Evolutionary conservation across 2,888 invertebrate species (phyloP).

Genomic region (Xestia ashworthii): DNA sequence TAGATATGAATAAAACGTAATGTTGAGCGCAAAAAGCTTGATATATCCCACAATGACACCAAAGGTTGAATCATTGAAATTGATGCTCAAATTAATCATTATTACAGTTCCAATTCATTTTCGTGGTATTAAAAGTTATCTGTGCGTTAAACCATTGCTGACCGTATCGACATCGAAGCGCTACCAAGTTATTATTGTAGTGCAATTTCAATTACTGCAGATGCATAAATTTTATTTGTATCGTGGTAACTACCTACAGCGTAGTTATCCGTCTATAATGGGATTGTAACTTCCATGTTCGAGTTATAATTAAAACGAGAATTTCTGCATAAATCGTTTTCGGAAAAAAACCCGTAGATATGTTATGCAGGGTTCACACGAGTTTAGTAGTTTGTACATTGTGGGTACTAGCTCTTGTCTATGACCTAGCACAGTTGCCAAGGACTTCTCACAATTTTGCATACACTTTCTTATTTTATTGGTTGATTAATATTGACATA

Average conservation of each 20-base stretch:
- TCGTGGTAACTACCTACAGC: constrained; percentile 51
- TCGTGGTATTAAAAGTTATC: constrained; percentile 49
- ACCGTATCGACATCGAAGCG: constrained; percentile 54
- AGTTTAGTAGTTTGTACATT: neutral
- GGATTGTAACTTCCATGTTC: constrained; percentile 41
- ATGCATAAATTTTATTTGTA: constrained; percentile 68
- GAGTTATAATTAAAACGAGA: constrained; percentile 58
- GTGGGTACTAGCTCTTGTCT: neutral
- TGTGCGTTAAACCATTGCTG: constrained; percentile 48
- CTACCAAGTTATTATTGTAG: constrained; percentile 61
- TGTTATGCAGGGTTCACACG: neutral
- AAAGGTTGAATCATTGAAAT: constrained; percentile 39
- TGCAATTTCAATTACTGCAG: constrained; percentile 68
- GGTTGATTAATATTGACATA: neutral
- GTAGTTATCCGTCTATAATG: constrained; percentile 59
- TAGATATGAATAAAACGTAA: constrained; percentile 27
- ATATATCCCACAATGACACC: constrained; percentile 29
- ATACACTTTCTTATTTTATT: neutral
- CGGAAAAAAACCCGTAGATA: neutral
- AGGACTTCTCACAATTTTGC: no score
- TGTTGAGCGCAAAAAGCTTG: constrained; percentile 9
- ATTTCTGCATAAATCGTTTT: neutral
- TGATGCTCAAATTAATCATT: constrained; percentile 46
- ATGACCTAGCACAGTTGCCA: neutral
- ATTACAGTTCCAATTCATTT: constrained; percentile 47